Evolutionary conservation across 2,888 invertebrate species (phyloP).

Genomic region (Steinernema scapterisci): DNA sequence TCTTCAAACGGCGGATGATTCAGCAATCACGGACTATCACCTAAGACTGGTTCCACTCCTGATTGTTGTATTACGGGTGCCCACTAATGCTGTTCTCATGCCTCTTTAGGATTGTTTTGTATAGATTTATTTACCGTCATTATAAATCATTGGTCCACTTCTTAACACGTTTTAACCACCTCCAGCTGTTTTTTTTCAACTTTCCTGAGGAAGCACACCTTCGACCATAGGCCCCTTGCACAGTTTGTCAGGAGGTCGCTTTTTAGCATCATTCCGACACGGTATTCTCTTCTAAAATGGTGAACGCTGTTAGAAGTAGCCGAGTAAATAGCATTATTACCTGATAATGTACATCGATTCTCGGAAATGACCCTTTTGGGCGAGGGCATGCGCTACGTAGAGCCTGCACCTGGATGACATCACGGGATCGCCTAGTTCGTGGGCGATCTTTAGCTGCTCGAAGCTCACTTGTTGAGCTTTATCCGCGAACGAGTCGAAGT

Average conservation of each 20-base stretch:
- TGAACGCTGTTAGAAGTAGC: background rate
- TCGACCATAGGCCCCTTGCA: background rate
- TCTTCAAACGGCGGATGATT: slow-evolving; percentile 63
- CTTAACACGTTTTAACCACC: background rate
- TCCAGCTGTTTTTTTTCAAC: background rate
- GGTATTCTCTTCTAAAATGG: background rate
- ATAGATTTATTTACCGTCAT: background rate
- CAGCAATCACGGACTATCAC: slow-evolving; percentile 35
- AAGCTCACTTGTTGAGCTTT: slow-evolving; percentile 76
- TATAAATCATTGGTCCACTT: background rate
- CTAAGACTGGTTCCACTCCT: background rate
- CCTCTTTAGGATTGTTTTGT: background rate
- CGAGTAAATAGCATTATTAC: slow-evolving; percentile 36
- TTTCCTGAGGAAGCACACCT: background rate
- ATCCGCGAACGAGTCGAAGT: slow-evolving; percentile 77
- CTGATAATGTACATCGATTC: slow-evolving; percentile 42
- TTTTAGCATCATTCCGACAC: background rate
- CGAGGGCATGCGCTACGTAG: slow-evolving; percentile 83
- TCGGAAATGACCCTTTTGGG: slow-evolving; percentile 78
- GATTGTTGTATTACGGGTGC: slow-evolving; percentile 3
- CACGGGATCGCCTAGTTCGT: slow-evolving; percentile 81
- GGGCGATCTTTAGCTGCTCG: slow-evolving; percentile 81
- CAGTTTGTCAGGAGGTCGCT: slow-evolving; percentile 9
- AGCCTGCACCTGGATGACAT: slow-evolving; percentile 82
- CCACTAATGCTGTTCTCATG: background rate